Evolutionary conservation across 1,140 invertebrate species (phyloP).

Genomic region (Drosophila willistoni): DNA sequence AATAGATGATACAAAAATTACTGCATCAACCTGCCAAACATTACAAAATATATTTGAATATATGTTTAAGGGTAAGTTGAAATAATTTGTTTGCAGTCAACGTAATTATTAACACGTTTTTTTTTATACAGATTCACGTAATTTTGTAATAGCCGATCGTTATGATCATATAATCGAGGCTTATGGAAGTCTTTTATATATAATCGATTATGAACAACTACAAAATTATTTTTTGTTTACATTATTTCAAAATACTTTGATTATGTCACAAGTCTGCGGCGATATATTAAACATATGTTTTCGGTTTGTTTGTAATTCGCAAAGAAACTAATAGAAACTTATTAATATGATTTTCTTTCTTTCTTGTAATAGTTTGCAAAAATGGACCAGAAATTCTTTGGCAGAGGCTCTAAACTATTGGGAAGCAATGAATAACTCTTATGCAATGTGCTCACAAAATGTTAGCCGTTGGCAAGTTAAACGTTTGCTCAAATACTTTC

Average conservation of each 20-base stretch:
- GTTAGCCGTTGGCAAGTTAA: conserved; percentile 50
- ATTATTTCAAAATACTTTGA: conserved; percentile 46
- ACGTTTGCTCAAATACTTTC: conserved; percentile 54
- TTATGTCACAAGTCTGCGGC: conserved; percentile 44
- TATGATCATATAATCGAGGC: conserved; percentile 50
- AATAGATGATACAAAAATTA: conserved; percentile 19
- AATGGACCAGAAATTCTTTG: conserved; percentile 33
- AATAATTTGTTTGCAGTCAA: background rate
- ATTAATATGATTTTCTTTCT: background rate
- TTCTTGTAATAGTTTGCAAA: conserved; percentile 28
- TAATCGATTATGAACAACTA: conserved; percentile 12
- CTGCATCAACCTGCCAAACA: conserved; percentile 19
- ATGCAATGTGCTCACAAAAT: conserved; percentile 46
- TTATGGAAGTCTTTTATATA: conserved; percentile 39
- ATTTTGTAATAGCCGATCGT: conserved; percentile 36
- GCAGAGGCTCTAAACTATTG: conserved; percentile 32
- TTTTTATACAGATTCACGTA: conserved; percentile 29
- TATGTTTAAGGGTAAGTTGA: conserved; percentile 46
- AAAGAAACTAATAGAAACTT: background rate
- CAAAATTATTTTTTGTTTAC: conserved; percentile 38
- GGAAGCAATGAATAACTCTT: conserved; percentile 50
- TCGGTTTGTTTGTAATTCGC: conserved; percentile 24
- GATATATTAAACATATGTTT: conserved; percentile 59
- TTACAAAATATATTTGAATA: conserved; percentile 50
- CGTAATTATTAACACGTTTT: background rate